Conservation (phyloP, 2,888 invertebrate genomes). For the Lithodes maja region DNA sequence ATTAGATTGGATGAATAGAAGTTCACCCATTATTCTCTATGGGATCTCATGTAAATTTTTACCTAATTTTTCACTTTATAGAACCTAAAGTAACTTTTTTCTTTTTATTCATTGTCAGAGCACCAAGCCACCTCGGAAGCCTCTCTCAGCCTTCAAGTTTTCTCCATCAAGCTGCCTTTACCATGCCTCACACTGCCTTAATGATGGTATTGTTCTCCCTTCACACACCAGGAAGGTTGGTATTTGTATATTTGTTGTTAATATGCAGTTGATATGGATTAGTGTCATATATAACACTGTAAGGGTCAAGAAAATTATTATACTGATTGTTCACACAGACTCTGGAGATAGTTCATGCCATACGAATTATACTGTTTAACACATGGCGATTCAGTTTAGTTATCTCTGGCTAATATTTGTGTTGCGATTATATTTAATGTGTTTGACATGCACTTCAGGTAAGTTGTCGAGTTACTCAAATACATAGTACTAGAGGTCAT, state of each 20-base stretch:
- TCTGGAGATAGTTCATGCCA: too few relatives aligned
- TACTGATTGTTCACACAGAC: too few relatives aligned
- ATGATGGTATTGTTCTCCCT: slow-evolving; percentile 68
- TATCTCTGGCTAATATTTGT: too few relatives aligned
- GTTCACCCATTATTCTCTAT: too few relatives aligned
- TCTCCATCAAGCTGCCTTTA: slow-evolving; percentile 46
- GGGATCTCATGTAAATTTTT: too few relatives aligned
- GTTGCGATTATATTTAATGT: too few relatives aligned
- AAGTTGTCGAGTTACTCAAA: too few relatives aligned
- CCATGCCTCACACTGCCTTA: slow-evolving; percentile 59
- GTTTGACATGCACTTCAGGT: too few relatives aligned
- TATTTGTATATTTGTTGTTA: neutral
- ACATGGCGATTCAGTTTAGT: too few relatives aligned
- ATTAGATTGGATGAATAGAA: neutral
- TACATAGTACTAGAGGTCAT: too few relatives aligned
- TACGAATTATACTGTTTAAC: too few relatives aligned
- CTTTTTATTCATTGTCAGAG: neutral
- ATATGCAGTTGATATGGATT: neutral
- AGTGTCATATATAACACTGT: neutral
- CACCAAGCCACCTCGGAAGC: slow-evolving; percentile 24
- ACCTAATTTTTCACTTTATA: neutral
- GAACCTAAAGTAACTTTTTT: neutral
- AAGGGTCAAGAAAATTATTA: neutral
- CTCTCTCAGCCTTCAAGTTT: slow-evolving; percentile 50
- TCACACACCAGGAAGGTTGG: slow-evolving; percentile 66